Evolutionary conservation across 2,113 vertebrate species (phyloP).

Genomic region (Aphyosemion australe): DNA sequence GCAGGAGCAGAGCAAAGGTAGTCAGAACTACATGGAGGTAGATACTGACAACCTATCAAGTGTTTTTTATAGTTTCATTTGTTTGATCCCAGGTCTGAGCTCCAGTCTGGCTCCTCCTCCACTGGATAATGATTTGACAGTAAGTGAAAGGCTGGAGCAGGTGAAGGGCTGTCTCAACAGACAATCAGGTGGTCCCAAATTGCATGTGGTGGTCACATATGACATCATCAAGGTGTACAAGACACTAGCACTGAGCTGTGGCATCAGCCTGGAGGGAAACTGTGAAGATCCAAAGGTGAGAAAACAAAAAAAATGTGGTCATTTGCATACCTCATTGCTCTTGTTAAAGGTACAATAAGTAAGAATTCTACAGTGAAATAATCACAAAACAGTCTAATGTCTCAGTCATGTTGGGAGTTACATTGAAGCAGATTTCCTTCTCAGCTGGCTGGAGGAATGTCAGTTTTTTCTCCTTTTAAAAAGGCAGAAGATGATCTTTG

Average conservation of each 20-base stretch:
- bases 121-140: constrained; percentile 84
- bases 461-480: no score
- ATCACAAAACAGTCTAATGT: no score
- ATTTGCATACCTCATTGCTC: neutral
- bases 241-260: constrained; percentile 87
- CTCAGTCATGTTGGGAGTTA: no score
- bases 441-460: no score
- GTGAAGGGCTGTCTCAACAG: constrained; percentile 81
- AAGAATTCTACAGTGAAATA: no score
- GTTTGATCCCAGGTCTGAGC: constrained; percentile 82
- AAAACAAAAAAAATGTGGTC: neutral
- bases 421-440: no score
- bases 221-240: constrained; percentile 92
- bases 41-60: neutral
- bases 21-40: neutral
- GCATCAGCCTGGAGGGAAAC: constrained; percentile 83
- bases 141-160: constrained; percentile 82
- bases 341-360: neutral
- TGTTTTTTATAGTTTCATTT: neutral
- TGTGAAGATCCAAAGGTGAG: constrained; percentile 95
- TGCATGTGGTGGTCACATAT: constrained; percentile 77
- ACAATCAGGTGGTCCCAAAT: constrained; percentile 28
- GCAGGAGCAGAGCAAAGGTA: constrained; percentile 84
- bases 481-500: no score
- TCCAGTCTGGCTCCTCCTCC: constrained; percentile 90